phyloP scores from a whole-genome alignment of 2,113 vertebrate species.

The Oxyura jamaicensis region DNA sequence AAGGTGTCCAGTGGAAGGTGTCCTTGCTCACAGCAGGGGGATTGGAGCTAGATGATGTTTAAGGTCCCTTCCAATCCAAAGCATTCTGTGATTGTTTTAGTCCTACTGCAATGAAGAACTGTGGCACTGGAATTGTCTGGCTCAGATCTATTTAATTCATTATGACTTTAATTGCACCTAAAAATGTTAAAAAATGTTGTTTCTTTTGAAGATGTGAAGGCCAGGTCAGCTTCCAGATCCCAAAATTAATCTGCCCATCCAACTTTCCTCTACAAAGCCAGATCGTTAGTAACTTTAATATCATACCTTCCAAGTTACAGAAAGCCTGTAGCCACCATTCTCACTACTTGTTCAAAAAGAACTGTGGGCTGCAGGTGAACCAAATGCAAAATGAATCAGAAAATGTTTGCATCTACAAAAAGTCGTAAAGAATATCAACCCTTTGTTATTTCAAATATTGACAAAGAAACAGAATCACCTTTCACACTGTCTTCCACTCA shows the following conservation, averaged over 20 bases:
- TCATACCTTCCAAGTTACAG: neutral
- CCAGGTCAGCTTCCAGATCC: neutral
- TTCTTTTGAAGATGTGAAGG: neutral
- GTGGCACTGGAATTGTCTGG: neutral
- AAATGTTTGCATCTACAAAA: neutral
- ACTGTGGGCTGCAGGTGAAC: neutral
- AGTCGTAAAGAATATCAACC: neutral
- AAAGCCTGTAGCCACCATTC: neutral
- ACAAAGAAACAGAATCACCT: neutral
- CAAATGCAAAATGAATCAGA: neutral
- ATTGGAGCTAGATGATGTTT: neutral
- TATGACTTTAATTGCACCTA: neutral
- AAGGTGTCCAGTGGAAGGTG: neutral
- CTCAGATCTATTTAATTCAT: neutral
- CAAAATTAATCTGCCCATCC: neutral
- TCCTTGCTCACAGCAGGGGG: neutral
- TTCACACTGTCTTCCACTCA: neutral
- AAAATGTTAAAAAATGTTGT: rapidly evolving
- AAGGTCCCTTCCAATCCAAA: neutral
- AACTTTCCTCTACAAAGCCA: rapidly evolving
- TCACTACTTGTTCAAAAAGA: neutral
- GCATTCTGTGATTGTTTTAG: neutral
- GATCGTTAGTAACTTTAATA: neutral
- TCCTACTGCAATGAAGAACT: neutral
- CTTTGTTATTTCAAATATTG: neutral